These are phyloP conservation scores for Heliconius himera DNA, from an alignment of 1,140 invertebrate genomes.

Conservation along the genomic window DNA sequence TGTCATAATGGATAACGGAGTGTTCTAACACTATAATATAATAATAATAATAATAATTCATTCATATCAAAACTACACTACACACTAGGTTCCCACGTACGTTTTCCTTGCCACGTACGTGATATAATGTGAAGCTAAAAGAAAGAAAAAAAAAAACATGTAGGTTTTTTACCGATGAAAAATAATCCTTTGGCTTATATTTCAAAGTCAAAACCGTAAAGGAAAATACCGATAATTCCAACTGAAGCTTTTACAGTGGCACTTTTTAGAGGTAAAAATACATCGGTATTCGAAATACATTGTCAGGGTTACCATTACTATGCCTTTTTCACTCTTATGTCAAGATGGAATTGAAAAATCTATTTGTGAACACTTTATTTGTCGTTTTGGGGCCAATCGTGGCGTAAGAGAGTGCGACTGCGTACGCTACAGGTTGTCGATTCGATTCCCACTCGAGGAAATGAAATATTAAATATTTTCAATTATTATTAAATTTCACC, in stretches of 20 bases:
- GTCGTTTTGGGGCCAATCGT: background rate
- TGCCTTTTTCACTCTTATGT: background rate
- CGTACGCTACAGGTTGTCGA: background rate
- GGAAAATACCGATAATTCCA: background rate
- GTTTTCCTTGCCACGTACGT: too few species aligned
- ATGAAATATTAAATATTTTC: too few species aligned
- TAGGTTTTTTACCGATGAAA: background rate
- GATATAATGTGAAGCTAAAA: background rate
- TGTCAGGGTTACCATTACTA: background rate
- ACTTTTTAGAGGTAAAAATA: background rate
- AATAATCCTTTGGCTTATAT: background rate
- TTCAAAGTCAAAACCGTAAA: background rate
- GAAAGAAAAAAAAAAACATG: background rate
- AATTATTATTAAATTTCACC: too few species aligned
- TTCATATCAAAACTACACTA: too few species aligned
- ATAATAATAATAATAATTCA: too few species aligned
- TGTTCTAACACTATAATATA: too few species aligned
- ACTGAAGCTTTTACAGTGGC: background rate
- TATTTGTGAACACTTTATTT: background rate
- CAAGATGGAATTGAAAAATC: background rate
- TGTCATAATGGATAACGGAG: too few species aligned
- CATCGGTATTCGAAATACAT: background rate
- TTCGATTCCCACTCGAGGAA: too few species aligned
- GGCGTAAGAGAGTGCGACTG: background rate
- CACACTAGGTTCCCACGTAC: too few species aligned